Conservation (phyloP, 2,888 invertebrate genomes). For the Hybos culiciformis region DNA sequence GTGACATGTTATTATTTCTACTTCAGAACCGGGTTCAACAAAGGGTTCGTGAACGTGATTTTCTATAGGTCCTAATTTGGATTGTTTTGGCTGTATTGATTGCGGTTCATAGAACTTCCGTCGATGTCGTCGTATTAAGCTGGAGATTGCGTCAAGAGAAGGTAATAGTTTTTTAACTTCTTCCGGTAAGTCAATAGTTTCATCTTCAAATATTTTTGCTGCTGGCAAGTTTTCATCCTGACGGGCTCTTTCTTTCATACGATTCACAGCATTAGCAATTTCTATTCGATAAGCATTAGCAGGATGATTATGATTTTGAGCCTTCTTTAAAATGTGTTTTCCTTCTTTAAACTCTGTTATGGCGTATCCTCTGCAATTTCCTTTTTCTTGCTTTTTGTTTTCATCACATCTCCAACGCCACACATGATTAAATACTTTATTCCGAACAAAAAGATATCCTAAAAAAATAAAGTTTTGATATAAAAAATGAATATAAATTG, state of each 20-base stretch:
- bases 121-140: neutral
- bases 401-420: neutral
- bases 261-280: neutral
- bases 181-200: neutral
- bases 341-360: neutral
- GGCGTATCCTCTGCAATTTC: neutral
- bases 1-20: constrained; percentile 1
- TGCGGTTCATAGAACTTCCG: neutral
- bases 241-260: neutral
- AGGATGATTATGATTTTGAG: constrained; percentile 1
- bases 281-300: neutral
- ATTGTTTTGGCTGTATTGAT: neutral
- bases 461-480: neutral
- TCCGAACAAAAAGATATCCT: neutral
- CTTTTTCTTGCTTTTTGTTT: neutral
- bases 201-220: neutral
- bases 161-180: neutral
- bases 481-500: neutral
- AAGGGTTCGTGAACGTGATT: neutral
- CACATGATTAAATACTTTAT: neutral
- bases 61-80: neutral
- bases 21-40: constrained; percentile 1
- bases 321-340: neutral
- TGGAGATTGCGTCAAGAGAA: neutral
- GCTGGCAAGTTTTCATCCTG: neutral